A percentile compares a stretch with the other conserved stretches of the same genome.
Evolutionary conservation across 2,797 vertebrate genomes (phyloP).

Genomic region (Cryptoprocta ferox): DNA sequence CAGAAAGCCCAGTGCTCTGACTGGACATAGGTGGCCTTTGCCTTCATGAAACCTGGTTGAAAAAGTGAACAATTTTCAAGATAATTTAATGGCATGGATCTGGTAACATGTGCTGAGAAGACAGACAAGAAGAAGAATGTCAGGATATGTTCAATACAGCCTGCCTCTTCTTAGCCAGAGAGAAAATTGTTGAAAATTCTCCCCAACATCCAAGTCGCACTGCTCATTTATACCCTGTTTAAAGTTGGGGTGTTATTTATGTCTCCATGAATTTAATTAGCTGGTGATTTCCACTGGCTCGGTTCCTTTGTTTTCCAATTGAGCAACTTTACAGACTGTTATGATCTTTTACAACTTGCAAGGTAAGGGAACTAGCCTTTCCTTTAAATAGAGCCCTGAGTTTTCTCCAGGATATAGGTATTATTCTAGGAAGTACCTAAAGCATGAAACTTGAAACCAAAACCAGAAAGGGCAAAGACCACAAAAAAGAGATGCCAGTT

Average conservation of each 20-base stretch:
- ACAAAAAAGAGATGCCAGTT: conserved; percentile 70
- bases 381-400: conserved; percentile 70
- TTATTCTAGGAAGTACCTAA: conserved; percentile 75
- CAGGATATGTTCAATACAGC: neutral
- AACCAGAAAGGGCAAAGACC: conserved; percentile 68
- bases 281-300: conserved; percentile 31
- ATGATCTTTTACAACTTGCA: conserved; percentile 18
- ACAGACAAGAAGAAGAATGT: neutral
- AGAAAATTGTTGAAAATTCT: neutral
- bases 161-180: neutral
- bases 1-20: neutral
- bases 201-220: neutral
- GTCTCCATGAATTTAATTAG: conserved; percentile 26
- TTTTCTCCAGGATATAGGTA: conserved; percentile 71
- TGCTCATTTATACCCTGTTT: neutral
- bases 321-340: conserved; percentile 20
- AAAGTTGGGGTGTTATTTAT: neutral
- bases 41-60: neutral
- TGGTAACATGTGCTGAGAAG: neutral
- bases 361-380: conserved; percentile 58
- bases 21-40: neutral
- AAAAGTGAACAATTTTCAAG: neutral
- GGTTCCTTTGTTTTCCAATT: conserved; percentile 43
- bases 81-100: neutral
- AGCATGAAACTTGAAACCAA: conserved; percentile 74